Evolutionary conservation across 1,140 invertebrate species (phyloP), one percentile per base, ranked within the genome.

Genomic region (Cyphomyrmex costatus): DNA sequence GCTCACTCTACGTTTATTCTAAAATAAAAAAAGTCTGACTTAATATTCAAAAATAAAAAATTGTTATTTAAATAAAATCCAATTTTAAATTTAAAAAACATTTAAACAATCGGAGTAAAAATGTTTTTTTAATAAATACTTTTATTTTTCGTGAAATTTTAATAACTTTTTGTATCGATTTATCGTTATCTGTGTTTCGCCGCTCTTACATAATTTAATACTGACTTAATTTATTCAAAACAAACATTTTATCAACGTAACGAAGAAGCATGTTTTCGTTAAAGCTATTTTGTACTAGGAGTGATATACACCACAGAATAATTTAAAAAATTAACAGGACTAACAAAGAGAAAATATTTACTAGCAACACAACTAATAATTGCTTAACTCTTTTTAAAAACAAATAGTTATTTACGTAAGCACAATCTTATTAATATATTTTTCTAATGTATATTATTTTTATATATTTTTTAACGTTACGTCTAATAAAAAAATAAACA

Each of bases 121-220:
- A 70, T 27, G 14, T 46, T 70, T 21, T 24, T 66, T 79, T 51
- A 4, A 27, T 79, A 33, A 33, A 66, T 33, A 53, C 0, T 36
- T 21, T 79, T 14, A 14, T 79, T 24, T 79, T 24, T 68, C 14
- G 10, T 21, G 4, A 19, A 70, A 70, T 70, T 80, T 80, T 42
- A 5, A 36, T 27, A 70, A 70, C 0, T 2, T 42, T 42, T 42
- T 2, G 0, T 70, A 24, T 42, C 42, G 2, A 77, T 42, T 24
- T 51, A 77, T 61, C 7, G 61, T 66, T 33, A 0, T 14, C 14
- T 36, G 7, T 36, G 7, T 19, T 66, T n/a, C 6, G n/a, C 3
- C 14, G 5, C 12, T 33, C 2, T 33, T 79, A 46, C 16, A 42
- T 36, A 79, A 53, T 53, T 51, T 68, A 80, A 56, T 80, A 68